A percentile compares a stretch with the other conserved stretches of the same genome.
Evolutionary conservation across 2,113 vertebrate genomes (phyloP).

Genomic region (Mus musculus): GRCm39 chr14:108608001-108608500

Average conservation of each 20-base stretch:
- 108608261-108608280: not conserved
- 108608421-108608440: not conserved
- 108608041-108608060: not conserved
- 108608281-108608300: not conserved
- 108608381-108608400: not conserved
- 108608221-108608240: not conserved
- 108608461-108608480: not conserved
- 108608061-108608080: not conserved
- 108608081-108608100: not conserved
- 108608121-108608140: not conserved
- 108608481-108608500: fast-evolving
- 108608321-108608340: constrained; percentile 12
- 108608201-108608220: not conserved
- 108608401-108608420: not conserved
- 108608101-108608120: not conserved
- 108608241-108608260: not conserved
- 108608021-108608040: not conserved
- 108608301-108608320: not conserved
- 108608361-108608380: not conserved
- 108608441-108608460: not conserved
- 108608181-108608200: not conserved
- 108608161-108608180: not conserved
- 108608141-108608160: not conserved
- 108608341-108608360: not conserved
- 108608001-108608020: not conserved